phyloP scores from a whole-genome alignment of 2,113 vertebrate species.

The Heloderma charlesbogerti region DNA sequence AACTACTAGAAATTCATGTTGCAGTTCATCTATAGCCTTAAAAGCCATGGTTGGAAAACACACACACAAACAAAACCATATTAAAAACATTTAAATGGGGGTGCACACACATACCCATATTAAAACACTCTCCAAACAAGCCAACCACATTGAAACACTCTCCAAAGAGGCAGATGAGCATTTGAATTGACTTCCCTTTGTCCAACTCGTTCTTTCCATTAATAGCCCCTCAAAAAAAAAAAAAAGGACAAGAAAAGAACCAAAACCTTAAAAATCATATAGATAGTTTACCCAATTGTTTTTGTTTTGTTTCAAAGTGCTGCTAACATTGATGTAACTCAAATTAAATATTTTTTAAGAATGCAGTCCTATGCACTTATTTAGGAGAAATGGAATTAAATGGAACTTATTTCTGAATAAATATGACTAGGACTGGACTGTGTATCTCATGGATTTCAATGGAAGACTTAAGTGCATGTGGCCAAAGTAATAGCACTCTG shows the following conservation, averaged over 20 bases:
- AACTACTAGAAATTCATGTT: conserved; percentile 50
- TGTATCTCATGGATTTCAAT: background rate
- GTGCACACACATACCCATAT: background rate
- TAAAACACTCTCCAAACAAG: conserved; percentile 12
- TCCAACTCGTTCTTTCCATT: background rate
- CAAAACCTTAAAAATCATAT: background rate
- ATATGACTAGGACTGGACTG: background rate
- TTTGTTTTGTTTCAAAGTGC: too few species aligned
- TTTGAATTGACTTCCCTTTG: background rate
- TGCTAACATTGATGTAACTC: too few species aligned
- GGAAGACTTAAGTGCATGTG: background rate
- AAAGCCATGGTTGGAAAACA: background rate
- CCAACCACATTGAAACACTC: background rate
- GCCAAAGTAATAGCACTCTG: background rate
- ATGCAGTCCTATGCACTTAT: background rate
- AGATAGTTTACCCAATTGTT: background rate
- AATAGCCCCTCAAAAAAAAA: background rate
- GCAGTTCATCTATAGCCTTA: background rate
- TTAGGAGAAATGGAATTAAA: background rate
- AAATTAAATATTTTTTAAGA: background rate
- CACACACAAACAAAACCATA: background rate
- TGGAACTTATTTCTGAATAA: background rate
- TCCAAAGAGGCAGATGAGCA: background rate
- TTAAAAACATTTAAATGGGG: too few species aligned
- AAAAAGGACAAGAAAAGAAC: too few species aligned